These are phyloP conservation scores for Mus spicilegus DNA, from an alignment of 2,113 vertebrate genomes.

Conservation along the genomic window DNA sequence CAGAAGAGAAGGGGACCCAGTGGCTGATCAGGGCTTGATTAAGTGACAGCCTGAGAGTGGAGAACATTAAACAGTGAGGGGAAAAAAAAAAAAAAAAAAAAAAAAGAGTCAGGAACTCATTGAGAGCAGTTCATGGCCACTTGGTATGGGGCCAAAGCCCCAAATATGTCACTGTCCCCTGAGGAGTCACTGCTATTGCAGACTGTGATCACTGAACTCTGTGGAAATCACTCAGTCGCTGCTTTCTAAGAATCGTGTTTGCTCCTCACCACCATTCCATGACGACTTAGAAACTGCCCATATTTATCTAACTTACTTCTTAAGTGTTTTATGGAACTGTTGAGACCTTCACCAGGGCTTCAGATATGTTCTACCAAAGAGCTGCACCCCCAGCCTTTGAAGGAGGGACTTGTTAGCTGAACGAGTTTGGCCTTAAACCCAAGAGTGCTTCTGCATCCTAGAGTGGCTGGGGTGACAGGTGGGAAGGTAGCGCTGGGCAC, in stretches of 20 bases:
- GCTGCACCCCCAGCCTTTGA: background rate
- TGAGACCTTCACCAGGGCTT: background rate
- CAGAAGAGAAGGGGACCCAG: background rate
- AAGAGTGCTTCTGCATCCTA: background rate
- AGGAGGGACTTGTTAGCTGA: background rate
- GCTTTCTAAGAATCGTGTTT: slow-evolving; percentile 17
- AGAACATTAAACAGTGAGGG: background rate
- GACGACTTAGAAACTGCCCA: no score
- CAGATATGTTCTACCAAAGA: background rate
- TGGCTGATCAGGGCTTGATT: background rate
- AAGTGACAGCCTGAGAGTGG: slow-evolving; percentile 42
- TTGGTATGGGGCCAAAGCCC: slow-evolving; percentile 19
- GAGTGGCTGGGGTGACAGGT: background rate
- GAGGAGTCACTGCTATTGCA: slow-evolving; percentile 2
- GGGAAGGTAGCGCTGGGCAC: no score
- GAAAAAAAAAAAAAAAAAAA: background rate
- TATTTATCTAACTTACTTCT: background rate
- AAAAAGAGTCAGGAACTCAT: background rate
- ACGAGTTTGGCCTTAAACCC: background rate
- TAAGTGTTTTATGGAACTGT: background rate
- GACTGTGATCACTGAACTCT: background rate
- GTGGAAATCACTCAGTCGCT: background rate
- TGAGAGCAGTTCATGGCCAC: slow-evolving; percentile 34
- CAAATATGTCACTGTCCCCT: background rate
- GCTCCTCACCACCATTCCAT: background rate